These are phyloP conservation scores for Rhea americana DNA, from an alignment of 2,113 vertebrate species.

Conservation along the genomic window DNA sequence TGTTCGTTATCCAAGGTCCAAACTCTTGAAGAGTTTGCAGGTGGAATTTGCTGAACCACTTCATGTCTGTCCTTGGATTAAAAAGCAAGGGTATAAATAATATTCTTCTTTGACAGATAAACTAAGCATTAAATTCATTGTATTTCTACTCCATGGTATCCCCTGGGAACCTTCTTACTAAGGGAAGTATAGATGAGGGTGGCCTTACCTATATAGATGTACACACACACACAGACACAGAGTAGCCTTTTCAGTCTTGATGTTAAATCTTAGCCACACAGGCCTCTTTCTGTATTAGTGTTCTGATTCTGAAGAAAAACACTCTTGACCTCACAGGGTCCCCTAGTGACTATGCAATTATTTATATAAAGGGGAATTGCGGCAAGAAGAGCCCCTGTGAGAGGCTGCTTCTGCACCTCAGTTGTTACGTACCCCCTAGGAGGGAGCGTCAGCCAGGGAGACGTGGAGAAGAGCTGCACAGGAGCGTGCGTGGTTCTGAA, in stretches of 20 bases:
- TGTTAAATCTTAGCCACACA: neutral
- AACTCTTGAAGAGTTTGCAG: neutral
- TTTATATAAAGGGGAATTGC: neutral
- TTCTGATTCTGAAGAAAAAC: neutral
- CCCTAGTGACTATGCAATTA: neutral
- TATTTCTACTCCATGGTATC: neutral
- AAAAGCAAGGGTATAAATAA: neutral
- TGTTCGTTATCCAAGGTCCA: neutral
- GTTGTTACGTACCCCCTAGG: neutral
- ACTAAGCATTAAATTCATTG: neutral
- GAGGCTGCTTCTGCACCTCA: neutral
- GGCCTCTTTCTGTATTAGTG: neutral
- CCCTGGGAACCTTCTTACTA: neutral
- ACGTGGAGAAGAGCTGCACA: neutral
- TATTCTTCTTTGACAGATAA: neutral
- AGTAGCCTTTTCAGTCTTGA: neutral
- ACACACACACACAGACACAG: neutral
- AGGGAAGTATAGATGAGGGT: neutral
- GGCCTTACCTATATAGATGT: neutral
- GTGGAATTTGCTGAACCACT: neutral
- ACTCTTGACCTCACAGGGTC: neutral
- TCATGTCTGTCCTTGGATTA: neutral
- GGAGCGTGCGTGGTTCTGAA: slow-evolving; percentile 30
- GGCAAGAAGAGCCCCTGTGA: neutral
- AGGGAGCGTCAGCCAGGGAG: neutral